A percentile compares a stretch with the other conserved stretches of the same genome.
Conservation (phyloP, 2,797 vertebrate genomes). For the Diglossa cyanea region DNA sequence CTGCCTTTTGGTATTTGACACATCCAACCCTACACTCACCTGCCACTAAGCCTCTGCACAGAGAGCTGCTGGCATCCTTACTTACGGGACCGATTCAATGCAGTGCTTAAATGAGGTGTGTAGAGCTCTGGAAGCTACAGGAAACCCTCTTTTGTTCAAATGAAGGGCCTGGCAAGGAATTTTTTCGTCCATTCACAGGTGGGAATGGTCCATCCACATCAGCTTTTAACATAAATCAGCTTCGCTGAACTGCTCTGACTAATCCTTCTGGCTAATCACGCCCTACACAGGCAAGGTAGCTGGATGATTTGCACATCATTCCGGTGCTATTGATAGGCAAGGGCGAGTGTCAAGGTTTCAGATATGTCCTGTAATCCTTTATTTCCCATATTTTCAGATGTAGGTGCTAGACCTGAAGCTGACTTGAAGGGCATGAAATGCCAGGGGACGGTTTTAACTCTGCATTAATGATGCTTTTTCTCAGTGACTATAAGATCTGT, state of each 20-base stretch:
- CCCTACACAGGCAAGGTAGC: not conserved
- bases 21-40: not conserved
- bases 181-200: not conserved
- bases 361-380: not conserved
- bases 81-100: rapidly evolving
- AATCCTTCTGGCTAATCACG: not conserved
- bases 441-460: not conserved
- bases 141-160: not conserved
- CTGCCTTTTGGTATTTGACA: not conserved
- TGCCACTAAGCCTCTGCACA: not conserved
- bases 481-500: not conserved
- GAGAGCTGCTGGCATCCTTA: not conserved
- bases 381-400: not conserved
- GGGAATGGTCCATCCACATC: not conserved
- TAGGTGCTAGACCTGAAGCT: not conserved
- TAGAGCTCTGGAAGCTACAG: not conserved
- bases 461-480: not conserved
- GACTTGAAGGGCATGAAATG: not conserved
- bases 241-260: not conserved
- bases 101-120: not conserved
- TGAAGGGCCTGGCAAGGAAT: not conserved
- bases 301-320: not conserved
- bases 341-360: not conserved
- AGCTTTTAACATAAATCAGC: not conserved
- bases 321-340: not conserved